phyloP scores from a whole-genome alignment of 35 echinoderm and acorn worm genomes.

The Patiria miniata region DNA sequence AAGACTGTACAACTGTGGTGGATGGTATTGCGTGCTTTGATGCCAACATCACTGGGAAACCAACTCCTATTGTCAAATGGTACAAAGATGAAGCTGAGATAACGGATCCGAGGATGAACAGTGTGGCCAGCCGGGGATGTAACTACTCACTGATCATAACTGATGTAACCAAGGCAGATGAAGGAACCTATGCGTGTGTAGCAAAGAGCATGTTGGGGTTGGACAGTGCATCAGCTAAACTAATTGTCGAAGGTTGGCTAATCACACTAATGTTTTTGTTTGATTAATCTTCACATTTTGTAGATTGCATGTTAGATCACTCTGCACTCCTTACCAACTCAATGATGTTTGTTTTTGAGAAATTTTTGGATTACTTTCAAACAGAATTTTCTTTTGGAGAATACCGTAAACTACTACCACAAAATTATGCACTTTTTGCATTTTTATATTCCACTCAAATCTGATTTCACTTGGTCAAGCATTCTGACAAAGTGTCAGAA shows the following conservation, averaged over 20 bases:
- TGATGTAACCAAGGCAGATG: slow-evolving; percentile 86
- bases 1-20: slow-evolving; percentile 3
- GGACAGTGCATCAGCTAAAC: slow-evolving; percentile 61
- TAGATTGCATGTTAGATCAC: too few relatives aligned
- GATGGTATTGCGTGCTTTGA: slow-evolving; percentile 44
- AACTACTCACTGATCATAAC: slow-evolving; percentile 60
- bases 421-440: too few relatives aligned
- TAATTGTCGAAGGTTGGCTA: slow-evolving; percentile 77
- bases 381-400: too few relatives aligned
- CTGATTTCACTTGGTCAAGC: too few relatives aligned
- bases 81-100: slow-evolving; percentile 69
- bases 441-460: too few relatives aligned
- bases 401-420: too few relatives aligned
- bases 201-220: slow-evolving; percentile 78
- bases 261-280: not conserved
- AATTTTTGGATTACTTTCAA: too few relatives aligned
- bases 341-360: too few relatives aligned
- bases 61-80: slow-evolving; percentile 79
- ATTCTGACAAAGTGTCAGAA: too few relatives aligned
- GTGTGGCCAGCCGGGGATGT: slow-evolving; percentile 55
- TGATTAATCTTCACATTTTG: too few relatives aligned
- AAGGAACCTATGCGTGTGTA: slow-evolving; percentile 77
- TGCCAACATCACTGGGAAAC: slow-evolving; percentile 75
- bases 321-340: too few relatives aligned
- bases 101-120: slow-evolving; percentile 81